A percentile compares a stretch with the other conserved stretches of the same genome.
Conservation (phyloP, 2,888 invertebrate genomes). For the Thera obeliscata region DNA sequence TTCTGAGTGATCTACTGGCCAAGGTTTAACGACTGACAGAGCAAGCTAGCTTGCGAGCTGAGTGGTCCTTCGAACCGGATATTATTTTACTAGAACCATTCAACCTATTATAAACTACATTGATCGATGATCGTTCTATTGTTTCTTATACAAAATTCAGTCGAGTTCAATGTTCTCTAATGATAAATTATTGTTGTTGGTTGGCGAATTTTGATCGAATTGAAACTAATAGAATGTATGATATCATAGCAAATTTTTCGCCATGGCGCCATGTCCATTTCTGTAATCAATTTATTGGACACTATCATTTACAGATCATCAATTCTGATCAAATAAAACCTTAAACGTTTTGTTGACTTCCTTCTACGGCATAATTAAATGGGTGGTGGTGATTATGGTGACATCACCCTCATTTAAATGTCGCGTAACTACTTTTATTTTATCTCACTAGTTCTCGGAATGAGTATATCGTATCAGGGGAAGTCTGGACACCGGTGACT, state of each 20-base stretch:
- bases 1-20: too few species aligned
- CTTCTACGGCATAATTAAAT: neutral
- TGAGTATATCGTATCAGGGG: too few species aligned
- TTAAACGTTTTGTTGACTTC: conserved; percentile 15
- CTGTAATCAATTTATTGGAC: conserved; percentile 15
- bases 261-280: conserved; percentile 22
- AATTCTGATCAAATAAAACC: conserved; percentile 10
- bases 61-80: neutral
- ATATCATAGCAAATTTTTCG: conserved; percentile 22
- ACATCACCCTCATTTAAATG: neutral
- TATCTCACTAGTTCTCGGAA: too few species aligned
- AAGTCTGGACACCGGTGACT: too few species aligned
- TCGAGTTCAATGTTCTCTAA: neutral
- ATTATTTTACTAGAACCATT: neutral
- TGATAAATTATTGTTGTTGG: conserved; percentile 2
- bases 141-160: neutral
- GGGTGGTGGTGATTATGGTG: neutral
- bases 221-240: conserved; percentile 4
- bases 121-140: too few species aligned
- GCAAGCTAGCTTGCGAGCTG: neutral
- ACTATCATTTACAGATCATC: neutral
- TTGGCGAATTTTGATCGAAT: conserved; percentile 8
- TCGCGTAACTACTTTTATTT: too few species aligned
- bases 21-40: neutral
- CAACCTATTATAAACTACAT: neutral